Conservation (phyloP, 1,140 invertebrate genomes). For the Macrocentrus cingulum region DNA sequence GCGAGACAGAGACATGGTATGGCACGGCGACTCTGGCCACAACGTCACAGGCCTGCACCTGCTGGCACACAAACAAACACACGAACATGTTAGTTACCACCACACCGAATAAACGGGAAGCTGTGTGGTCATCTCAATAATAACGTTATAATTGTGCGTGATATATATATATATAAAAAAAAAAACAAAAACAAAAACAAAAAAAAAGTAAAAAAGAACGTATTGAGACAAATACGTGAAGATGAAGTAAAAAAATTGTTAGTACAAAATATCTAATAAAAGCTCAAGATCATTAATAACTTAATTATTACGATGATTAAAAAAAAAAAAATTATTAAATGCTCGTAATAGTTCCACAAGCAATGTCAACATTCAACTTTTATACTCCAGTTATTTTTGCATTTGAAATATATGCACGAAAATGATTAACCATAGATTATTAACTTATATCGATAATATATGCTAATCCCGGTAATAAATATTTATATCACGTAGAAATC, state of each 20-base stretch:
- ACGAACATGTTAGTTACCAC: conserved; percentile 61
- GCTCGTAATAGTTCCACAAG: not conserved
- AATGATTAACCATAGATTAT: not conserved
- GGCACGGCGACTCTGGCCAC: conserved; percentile 60
- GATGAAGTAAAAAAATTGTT: conserved; percentile 13
- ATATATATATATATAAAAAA: not conserved
- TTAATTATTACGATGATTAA: not conserved
- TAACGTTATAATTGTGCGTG: not conserved
- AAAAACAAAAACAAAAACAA: too few species aligned
- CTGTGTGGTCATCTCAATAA: not conserved
- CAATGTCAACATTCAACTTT: conserved; percentile 11
- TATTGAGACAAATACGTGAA: not conserved
- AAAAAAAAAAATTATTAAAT: not conserved
- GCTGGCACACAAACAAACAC: conserved; percentile 62
- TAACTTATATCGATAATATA: too few species aligned
- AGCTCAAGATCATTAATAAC: not conserved
- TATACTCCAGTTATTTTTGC: not conserved
- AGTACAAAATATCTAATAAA: conserved; percentile 10
- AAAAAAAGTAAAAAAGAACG: not conserved
- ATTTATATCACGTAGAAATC: too few species aligned
- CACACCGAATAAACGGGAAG: conserved; percentile 43
- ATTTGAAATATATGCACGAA: not conserved
- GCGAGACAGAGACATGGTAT: conserved; percentile 51
- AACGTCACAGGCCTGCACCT: conserved; percentile 59
- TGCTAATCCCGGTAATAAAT: too few species aligned